phyloP scores from a whole-genome alignment of 2,797 vertebrate genomes.

The Betta splendens region DNA sequence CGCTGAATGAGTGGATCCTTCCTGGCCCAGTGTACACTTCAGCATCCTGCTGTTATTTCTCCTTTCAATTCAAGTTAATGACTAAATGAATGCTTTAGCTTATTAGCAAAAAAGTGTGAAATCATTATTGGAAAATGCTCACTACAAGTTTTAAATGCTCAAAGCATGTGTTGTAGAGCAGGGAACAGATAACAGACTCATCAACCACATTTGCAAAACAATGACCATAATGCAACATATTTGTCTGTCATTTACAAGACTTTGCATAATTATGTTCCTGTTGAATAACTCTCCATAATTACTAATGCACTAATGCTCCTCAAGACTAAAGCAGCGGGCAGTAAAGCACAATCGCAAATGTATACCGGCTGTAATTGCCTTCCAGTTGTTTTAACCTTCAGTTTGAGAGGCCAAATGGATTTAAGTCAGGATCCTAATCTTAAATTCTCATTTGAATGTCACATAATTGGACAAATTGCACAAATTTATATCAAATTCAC shows the following conservation, averaged over 20 bases:
- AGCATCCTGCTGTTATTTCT: no score
- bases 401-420: slow-evolving; percentile 59
- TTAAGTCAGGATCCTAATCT: slow-evolving; percentile 54
- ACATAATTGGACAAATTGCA: slow-evolving; percentile 43
- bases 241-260: slow-evolving; percentile 78
- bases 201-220: slow-evolving; percentile 82
- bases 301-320: slow-evolving; percentile 71
- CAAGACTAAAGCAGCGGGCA: slow-evolving; percentile 62
- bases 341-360: slow-evolving; percentile 40
- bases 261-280: slow-evolving; percentile 80
- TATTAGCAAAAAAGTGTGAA: no score
- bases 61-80: no score
- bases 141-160: slow-evolving; percentile 80
- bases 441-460: slow-evolving; percentile 54
- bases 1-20: no score
- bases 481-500: slow-evolving; percentile 47
- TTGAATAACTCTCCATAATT: slow-evolving; percentile 83
- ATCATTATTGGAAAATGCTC: no score
- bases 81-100: no score
- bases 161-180: slow-evolving; percentile 80
- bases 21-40: no score
- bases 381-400: slow-evolving; percentile 63
- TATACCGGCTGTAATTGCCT: slow-evolving; percentile 57
- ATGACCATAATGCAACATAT: slow-evolving; percentile 76
- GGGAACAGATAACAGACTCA: slow-evolving; percentile 76